phyloP scores from a whole-genome alignment of 2,113 vertebrate species.

The Mohoua ochrocephala region DNA sequence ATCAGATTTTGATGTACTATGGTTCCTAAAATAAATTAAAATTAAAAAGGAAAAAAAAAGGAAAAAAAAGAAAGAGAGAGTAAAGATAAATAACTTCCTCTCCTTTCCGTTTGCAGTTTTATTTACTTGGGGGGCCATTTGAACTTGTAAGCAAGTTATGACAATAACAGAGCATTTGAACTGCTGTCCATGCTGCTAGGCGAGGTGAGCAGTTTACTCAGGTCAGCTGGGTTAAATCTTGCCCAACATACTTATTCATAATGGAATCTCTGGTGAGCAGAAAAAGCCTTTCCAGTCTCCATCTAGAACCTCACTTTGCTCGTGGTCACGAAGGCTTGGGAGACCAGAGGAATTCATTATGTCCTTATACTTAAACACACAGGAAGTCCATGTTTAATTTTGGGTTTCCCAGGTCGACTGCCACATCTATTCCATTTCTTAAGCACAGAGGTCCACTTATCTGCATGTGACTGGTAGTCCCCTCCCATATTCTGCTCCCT shows the following conservation, averaged over 20 bases:
- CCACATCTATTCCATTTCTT: not conserved
- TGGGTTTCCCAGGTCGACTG: not conserved
- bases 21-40: not conserved
- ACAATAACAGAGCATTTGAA: not conserved
- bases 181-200: not conserved
- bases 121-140: not conserved
- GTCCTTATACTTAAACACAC: not conserved
- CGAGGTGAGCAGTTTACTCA: not conserved
- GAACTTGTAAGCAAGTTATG: not conserved
- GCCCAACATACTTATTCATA: not conserved
- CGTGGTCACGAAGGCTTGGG: not conserved
- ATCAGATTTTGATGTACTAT: not conserved
- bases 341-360: not conserved
- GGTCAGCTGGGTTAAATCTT: not conserved
- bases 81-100: not conserved
- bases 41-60: not conserved
- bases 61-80: not conserved
- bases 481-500: not conserved
- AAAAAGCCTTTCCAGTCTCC: not conserved
- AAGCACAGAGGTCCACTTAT: not conserved
- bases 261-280: not conserved
- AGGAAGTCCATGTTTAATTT: not conserved
- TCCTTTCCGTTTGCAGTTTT: not conserved
- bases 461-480: accelerated
- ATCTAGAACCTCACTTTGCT: not conserved